phyloP scores from a whole-genome alignment of 2,113 vertebrate species.

The Tachysurus vachellii region DNA sequence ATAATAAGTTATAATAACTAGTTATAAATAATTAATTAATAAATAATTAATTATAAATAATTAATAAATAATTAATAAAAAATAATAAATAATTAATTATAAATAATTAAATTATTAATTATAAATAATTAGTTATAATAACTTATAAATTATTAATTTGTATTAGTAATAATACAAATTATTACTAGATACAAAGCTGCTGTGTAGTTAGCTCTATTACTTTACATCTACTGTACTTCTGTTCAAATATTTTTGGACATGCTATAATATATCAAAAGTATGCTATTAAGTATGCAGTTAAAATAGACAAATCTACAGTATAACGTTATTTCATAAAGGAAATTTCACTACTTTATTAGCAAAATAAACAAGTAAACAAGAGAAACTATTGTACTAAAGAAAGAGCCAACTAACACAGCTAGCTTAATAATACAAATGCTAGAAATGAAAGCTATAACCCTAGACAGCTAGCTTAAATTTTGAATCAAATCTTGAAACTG shows the following conservation, averaged over 20 bases:
- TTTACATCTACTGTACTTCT: background rate
- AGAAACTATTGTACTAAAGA: background rate
- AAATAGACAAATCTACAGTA: background rate
- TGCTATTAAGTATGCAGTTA: background rate
- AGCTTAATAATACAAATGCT: background rate
- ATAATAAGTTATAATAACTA: too few species aligned
- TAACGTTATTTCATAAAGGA: background rate
- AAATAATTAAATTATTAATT: too few species aligned
- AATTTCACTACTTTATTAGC: background rate
- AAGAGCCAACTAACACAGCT: background rate
- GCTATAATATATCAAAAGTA: background rate
- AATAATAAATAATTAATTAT: too few species aligned
- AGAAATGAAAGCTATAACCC: background rate
- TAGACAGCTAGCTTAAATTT: background rate
- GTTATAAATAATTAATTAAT: too few species aligned
- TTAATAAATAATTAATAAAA: too few species aligned
- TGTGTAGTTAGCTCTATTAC: background rate
- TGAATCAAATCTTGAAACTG: background rate
- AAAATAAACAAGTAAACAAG: background rate
- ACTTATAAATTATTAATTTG: too few species aligned
- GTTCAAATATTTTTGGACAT: background rate
- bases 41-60: too few species aligned
- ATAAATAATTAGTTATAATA: too few species aligned
- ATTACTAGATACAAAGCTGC: background rate
- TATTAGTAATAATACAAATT: too few species aligned